Percentiles rank a stretch among this genome's conserved stretches.
phyloP scores from a whole-genome alignment of 2,888 invertebrate species.

The Eupithecia inturbata region DNA sequence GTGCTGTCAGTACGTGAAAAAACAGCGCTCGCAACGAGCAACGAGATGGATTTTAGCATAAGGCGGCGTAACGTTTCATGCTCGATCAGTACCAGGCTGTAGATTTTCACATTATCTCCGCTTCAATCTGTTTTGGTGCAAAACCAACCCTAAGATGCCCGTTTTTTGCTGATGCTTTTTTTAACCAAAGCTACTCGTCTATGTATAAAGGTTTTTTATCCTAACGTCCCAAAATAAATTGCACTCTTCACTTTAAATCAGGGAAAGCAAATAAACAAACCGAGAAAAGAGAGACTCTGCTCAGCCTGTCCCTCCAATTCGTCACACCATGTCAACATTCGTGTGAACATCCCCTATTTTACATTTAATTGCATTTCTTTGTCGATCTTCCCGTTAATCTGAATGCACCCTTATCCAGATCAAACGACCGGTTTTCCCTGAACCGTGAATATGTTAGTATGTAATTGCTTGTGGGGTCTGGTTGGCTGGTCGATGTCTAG shows the following conservation, averaged over 20 bases:
- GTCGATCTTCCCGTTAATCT: conserved; percentile 80
- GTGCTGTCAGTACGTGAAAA: too few relatives aligned
- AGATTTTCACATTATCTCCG: background rate
- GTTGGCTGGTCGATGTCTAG: conserved; percentile 59
- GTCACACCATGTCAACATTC: conserved; percentile 79
- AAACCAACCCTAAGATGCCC: background rate
- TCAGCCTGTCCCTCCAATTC: conserved; percentile 70
- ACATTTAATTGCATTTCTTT: conserved; percentile 85
- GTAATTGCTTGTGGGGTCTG: conserved; percentile 41
- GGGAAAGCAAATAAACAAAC: conserved; percentile 54
- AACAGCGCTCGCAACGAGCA: too few relatives aligned
- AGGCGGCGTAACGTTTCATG: too few relatives aligned
- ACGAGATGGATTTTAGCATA: too few relatives aligned
- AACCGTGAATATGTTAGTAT: background rate
- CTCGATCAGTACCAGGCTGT: too few relatives aligned
- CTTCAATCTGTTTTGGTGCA: background rate
- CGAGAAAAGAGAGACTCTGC: conserved; percentile 58
- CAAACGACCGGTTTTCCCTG: conserved; percentile 22
- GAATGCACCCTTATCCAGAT: conserved; percentile 74
- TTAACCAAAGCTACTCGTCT: background rate
- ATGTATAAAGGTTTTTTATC: background rate
- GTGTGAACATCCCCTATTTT: conserved; percentile 82
- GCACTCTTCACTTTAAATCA: conserved; percentile 42
- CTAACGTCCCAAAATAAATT: conserved; percentile 6
- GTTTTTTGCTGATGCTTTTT: background rate